These are phyloP conservation scores for Drosophila albomicans DNA, from an alignment of 1,140 invertebrate species.

Conservation along the genomic window DNA sequence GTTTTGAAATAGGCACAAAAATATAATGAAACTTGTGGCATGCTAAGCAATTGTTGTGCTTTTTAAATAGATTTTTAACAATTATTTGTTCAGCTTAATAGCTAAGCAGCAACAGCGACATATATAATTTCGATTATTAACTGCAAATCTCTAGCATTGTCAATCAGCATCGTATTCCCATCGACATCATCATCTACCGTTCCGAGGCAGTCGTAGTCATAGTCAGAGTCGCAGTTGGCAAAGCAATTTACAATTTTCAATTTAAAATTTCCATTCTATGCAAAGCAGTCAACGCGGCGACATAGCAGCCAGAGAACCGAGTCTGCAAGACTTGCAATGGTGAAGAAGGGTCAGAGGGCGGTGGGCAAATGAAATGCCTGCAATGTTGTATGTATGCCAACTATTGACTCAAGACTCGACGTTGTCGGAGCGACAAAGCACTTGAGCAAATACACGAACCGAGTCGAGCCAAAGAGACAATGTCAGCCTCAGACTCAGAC, in stretches of 20 bases:
- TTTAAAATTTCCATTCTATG: slow-evolving; percentile 76
- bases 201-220: slow-evolving; percentile 19
- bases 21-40: slow-evolving; percentile 38
- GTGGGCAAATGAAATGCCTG: slow-evolving; percentile 38
- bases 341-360: neutral
- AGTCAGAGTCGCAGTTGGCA: slow-evolving; percentile 63
- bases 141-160: slow-evolving; percentile 77
- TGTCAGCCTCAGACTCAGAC: slow-evolving; percentile 27
- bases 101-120: slow-evolving; percentile 49
- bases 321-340: neutral
- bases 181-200: neutral
- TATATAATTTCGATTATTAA: slow-evolving; percentile 71
- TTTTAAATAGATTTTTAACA: slow-evolving; percentile 20
- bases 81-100: slow-evolving; percentile 71
- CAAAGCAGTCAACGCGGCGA: slow-evolving; percentile 63
- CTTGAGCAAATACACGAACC: slow-evolving; percentile 69
- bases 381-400: slow-evolving; percentile 73
- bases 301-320: neutral
- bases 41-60: slow-evolving; percentile 7
- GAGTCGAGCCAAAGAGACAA: slow-evolving; percentile 52
- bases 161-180: slow-evolving; percentile 48
- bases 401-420: slow-evolving; percentile 75
- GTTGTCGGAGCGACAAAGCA: slow-evolving; percentile 58
- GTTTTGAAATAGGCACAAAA: slow-evolving; percentile 19
- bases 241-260: slow-evolving; percentile 73